Evolutionary conservation across 53 echinoderm and acorn worm genomes (phyloP), one percentile per base, ranked within the genome.

Genomic region (Temnopleurus reevesii): DNA sequence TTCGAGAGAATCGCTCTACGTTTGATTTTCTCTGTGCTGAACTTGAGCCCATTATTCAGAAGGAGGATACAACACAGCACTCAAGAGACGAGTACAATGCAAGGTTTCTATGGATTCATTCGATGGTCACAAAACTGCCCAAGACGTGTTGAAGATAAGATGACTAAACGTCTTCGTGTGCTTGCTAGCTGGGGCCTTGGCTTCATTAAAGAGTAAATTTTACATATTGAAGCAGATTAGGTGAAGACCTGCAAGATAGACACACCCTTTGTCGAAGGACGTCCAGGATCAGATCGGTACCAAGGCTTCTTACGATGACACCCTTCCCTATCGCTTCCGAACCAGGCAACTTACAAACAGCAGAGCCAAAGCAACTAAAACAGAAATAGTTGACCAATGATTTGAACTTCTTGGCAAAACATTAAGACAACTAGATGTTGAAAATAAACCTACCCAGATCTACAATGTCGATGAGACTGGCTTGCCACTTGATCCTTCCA

Each of bases 1-100:
- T 90, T 84, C 77, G 94, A 47, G 80, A 91, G 31, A 81, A 63
- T 26, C 28, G 90, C 15, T 76, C 66, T 12, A 92, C 90, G 0
- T 94, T 92, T 33, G 43, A 71, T 23, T 90, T 81, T 34, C 25
- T 94, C 4, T 85, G 86, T 15, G 51, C 89, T 21, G 55, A 53
- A 21, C 89, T 93, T 4, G 59, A 60, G 4, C 91, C 90, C 0
- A 9, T 84, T 17, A 27, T 94, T n/a, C n/a, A n/a, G n/a, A n/a
- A n/a, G 49, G 49, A 1, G 15, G 9, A 49, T 12, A 15, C 49
- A 9, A 15, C 15, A 49, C 49, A 12, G 15, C 49, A 15, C 28
- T 59, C 3, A 26, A 59, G 24, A 59, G 8, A 19, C 25, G 59
- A 8, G 59, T 59, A 25, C 26, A 59, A 26, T 26, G 59, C 26